phyloP scores from a whole-genome alignment of 1,140 invertebrate species.

The Drosophila parvula region DNA sequence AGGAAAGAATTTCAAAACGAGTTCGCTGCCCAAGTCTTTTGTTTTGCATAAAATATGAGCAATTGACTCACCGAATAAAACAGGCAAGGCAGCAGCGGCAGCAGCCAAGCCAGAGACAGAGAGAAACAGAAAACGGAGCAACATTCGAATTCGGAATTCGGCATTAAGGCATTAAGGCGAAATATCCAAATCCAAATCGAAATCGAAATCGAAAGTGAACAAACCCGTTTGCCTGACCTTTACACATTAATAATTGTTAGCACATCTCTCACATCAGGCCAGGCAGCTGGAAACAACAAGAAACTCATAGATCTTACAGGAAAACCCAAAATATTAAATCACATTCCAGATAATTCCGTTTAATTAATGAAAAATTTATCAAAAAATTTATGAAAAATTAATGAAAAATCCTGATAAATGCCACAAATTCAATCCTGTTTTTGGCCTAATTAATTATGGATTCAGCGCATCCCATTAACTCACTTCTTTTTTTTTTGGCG shows the following conservation, averaged over 20 bases:
- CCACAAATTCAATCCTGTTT: not conserved
- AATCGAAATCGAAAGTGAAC: slow-evolving; percentile 77
- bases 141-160: slow-evolving; percentile 61
- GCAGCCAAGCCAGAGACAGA: not conserved
- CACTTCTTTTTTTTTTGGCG: not conserved
- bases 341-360: not conserved
- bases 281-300: slow-evolving; percentile 2
- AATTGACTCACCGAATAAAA: slow-evolving; percentile 19
- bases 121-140: slow-evolving; percentile 15
- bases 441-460: not conserved
- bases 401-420: not conserved
- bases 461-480: not conserved
- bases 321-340: not conserved
- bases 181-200: slow-evolving; percentile 38
- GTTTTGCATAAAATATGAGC: slow-evolving; percentile 59
- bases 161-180: slow-evolving; percentile 60
- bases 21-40: slow-evolving; percentile 71
- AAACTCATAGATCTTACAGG: slow-evolving; percentile 39
- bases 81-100: not conserved
- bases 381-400: not conserved
- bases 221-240: slow-evolving; percentile 77
- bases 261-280: slow-evolving; percentile 50
- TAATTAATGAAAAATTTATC: not conserved
- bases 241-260: slow-evolving; percentile 79
- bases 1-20: slow-evolving; percentile 71